Evolutionary conservation across 2,113 vertebrate species (phyloP).

Genomic region (Sylvia atricapilla): DNA sequence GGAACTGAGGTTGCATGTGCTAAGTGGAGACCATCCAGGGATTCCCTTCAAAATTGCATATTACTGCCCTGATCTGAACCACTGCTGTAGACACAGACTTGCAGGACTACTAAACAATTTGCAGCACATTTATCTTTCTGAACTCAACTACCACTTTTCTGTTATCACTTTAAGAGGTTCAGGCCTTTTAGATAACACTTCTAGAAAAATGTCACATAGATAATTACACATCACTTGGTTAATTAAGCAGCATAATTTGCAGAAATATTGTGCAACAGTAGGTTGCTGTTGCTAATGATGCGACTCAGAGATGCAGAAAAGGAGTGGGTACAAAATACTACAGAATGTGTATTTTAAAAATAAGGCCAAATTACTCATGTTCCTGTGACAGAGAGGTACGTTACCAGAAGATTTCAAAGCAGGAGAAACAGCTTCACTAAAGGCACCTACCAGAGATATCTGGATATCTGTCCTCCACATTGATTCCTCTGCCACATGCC

Average conservation of each 20-base stretch:
- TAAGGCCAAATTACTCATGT: background rate
- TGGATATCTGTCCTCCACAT: background rate
- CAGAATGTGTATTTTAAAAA: background rate
- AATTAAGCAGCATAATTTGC: slow-evolving; percentile 24
- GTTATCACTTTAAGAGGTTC: background rate
- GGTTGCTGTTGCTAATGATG: background rate
- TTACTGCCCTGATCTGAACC: background rate
- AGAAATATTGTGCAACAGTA: background rate
- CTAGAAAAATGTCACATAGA: background rate
- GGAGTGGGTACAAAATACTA: background rate
- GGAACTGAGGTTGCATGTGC: background rate
- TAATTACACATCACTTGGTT: slow-evolving; percentile 1
- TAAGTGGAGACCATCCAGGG: background rate
- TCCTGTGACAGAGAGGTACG: background rate
- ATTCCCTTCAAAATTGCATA: background rate
- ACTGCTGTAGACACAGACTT: background rate
- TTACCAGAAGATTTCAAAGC: background rate
- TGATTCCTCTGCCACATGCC: fast-evolving
- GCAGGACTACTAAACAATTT: background rate
- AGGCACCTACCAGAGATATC: background rate
- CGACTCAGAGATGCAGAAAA: background rate
- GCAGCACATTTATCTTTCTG: background rate
- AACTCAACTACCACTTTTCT: background rate
- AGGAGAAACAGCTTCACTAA: background rate
- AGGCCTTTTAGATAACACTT: background rate